Conservation (phyloP, 2,797 vertebrate genomes). For the Pipistrellus nathusii region DNA sequence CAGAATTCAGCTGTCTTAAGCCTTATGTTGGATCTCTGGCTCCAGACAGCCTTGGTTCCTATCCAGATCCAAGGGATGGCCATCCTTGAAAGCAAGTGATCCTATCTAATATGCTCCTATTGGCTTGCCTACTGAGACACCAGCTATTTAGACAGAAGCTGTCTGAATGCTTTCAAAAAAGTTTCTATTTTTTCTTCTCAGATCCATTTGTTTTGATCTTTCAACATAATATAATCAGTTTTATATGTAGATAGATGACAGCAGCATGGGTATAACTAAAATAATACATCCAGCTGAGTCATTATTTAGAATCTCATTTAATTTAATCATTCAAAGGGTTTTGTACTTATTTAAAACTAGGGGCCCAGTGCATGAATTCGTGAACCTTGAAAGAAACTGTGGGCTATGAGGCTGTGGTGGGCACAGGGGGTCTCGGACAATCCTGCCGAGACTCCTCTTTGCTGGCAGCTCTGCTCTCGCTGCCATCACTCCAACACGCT, state of each 20-base stretch:
- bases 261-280: not conserved
- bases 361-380: too few species aligned
- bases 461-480: too few species aligned
- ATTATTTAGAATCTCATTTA: conserved; percentile 32
- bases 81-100: conserved; percentile 3
- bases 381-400: too few species aligned
- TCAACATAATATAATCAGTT: not conserved
- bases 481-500: too few species aligned
- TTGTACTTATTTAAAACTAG: not conserved
- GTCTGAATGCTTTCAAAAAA: not conserved
- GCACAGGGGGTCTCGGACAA: too few species aligned
- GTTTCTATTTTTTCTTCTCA: conserved; percentile 25
- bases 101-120: not conserved
- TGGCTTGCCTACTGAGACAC: not conserved
- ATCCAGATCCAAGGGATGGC: not conserved
- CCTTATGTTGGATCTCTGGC: conserved; percentile 29
- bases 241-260: not conserved
- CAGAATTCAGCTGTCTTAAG: not conserved
- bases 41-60: conserved; percentile 34
- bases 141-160: not conserved
- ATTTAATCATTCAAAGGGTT: not conserved
- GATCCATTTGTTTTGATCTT: conserved; percentile 20
- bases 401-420: too few species aligned
- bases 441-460: too few species aligned
- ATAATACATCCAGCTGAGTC: not conserved